Evolutionary conservation across 2,888 invertebrate species (phyloP), one percentile per base, ranked within the genome.

Genomic region (Pristionchus japonicus): DNA sequence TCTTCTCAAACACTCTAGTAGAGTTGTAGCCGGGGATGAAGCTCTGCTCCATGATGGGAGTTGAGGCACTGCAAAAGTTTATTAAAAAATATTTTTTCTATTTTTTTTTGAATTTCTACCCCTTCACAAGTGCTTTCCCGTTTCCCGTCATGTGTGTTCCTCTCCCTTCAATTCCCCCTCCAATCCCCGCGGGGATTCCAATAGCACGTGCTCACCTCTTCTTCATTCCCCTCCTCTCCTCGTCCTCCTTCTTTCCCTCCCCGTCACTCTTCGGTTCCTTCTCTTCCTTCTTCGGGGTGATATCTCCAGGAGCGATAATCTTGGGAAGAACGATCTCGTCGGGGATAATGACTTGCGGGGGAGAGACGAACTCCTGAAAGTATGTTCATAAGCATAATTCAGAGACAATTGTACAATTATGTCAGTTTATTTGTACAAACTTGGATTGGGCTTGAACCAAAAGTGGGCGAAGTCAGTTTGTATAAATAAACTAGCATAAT

Each of bases 31-130:
- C 86, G 23, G 86, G 86, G 37, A 67, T 70, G 86, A 86, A 86
- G 70, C 86, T 86, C 70, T 86, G 67, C 70, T 86, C 86, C 86
- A 86, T 86, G 43, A 64, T 37, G 70, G 49, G 43, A 20, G 86
- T 86, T 13, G 77, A 47, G 0, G 77, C 43, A 17, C 77, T n/a
- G n/a, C n/a, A n/a, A n/a, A n/a, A n/a, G n/a, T n/a, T n/a, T n/a
- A n/a, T n/a, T 77, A 17, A n/a, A 77, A 74, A 0, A 3, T 23
- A 31, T 17, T 31, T 67, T 15, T 67, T 6, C 3, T 13, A 64
- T 23, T 1, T 27, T 23, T 27, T 64, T 61, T 2, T 13, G 11
- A 13, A 61, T 27, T 47, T 49, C 20, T 49, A 61, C 2, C n/a
- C n/a, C 3, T 23, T 13, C n/a, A 61, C 20, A 3, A 20, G 20